Conservation (phyloP, 2,888 invertebrate species). For the Subacronicta megacephala region DNA sequence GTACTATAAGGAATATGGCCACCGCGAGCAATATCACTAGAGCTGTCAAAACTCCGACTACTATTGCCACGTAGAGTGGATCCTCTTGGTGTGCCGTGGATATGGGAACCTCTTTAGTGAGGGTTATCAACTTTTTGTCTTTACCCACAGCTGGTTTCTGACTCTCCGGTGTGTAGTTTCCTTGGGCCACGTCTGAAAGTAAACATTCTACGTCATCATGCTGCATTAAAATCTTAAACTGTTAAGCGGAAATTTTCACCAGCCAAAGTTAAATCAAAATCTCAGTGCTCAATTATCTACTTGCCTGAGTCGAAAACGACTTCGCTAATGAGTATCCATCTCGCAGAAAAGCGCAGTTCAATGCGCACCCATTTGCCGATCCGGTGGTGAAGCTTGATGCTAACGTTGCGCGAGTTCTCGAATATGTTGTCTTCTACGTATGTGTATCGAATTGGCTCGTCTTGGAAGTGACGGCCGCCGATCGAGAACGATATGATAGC, state of each 20-base stretch:
- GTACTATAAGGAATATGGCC: constrained; percentile 92
- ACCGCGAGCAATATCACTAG: constrained; percentile 93
- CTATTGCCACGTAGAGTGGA: constrained; percentile 93
- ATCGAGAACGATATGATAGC: constrained; percentile 94
- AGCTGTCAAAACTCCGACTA: constrained; percentile 93
- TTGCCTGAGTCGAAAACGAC: constrained; percentile 95
- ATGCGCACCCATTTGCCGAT: constrained; percentile 95
- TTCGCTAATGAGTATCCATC: constrained; percentile 97
- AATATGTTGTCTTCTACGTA: constrained; percentile 94
- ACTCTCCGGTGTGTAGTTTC: constrained; percentile 93
- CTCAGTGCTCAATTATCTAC: constrained; percentile 49
- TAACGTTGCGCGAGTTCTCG: constrained; percentile 94
- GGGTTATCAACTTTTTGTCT: constrained; percentile 82
- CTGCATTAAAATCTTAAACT: no score
- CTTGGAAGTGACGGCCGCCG: constrained; percentile 94
- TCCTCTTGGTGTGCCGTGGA: constrained; percentile 92
- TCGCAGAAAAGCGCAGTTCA: constrained; percentile 93
- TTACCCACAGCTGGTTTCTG: constrained; percentile 87
- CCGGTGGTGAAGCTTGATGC: constrained; percentile 94
- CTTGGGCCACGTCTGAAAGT: constrained; percentile 90
- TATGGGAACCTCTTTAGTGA: constrained; percentile 90
- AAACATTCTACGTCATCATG: constrained; percentile 4
- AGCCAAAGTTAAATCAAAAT: neutral
- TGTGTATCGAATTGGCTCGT: constrained; percentile 93
- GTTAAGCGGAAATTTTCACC: no score